Base-by-base conservation (phyloP, 2,888 invertebrate species). In the Chrysomela aeneicollis region DNA sequence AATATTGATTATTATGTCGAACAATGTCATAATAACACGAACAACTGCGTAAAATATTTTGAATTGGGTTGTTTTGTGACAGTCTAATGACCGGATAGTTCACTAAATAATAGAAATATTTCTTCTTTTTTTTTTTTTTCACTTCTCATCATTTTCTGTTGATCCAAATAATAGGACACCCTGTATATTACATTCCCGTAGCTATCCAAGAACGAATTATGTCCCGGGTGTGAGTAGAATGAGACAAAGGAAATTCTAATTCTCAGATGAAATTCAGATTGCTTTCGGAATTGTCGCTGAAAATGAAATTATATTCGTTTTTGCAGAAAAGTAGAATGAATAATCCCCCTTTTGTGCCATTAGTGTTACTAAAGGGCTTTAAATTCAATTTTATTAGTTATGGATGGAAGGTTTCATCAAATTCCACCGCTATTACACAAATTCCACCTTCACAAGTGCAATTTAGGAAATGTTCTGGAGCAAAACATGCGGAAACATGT, bases 371-470 rank as follows among this genome's bases (percentile, higher is more conserved):
- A 63, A 64, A 69, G 66, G 65, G 68, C 64, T 64, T 66, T 69
- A 68, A 69, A 71, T 71, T 71, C 67, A 71, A 69, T 71, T 71
- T 69, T 71, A 71, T 71, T 71, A 69, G 69, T 71, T 64, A 65
- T 57, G 64, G 68, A 68, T 66, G 68, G 66, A 65, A 68, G 67
- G 69, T 71, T 71, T 69, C 67, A 62, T 61, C 63, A 69, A 71
- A 71, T 69, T 67, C 65, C 67, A 67, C 64, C 68, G 42, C n/a
- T 42, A 66, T 71, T 69, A 71, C 67, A 67, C 67, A 68, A 71
- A 71, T 71, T 71, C 69, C 59, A 66, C 6, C 49, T 18, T 12
- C 12, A 12, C 47, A 19, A 47, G 22, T 19, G 21, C 49, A 19
- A 49, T 49, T 47, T 5, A 18, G 6, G 8, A 19, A 6, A 19